phyloP scores from a whole-genome alignment of 2,113 vertebrate species.

The Cebidichthys violaceus region DNA sequence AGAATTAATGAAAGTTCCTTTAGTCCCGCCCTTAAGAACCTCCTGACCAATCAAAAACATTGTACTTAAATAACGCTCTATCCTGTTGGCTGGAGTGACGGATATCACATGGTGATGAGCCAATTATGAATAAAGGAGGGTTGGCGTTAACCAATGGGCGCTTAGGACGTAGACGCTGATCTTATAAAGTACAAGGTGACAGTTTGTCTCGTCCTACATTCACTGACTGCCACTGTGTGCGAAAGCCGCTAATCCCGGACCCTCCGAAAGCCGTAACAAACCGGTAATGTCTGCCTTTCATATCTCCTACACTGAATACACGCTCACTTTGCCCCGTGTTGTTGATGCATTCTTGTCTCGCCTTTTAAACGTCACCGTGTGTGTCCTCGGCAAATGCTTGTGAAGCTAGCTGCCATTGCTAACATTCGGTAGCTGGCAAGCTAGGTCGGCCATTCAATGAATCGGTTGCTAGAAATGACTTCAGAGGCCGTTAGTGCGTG shows the following conservation, averaged over 20 bases:
- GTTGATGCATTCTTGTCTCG: background rate
- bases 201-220: slow-evolving; percentile 33
- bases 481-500: background rate
- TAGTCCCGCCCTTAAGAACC: slow-evolving; percentile 30
- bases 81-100: slow-evolving; percentile 8
- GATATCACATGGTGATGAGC: background rate
- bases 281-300: slow-evolving; percentile 65
- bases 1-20: slow-evolving; percentile 26
- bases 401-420: slow-evolving; percentile 47
- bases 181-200: slow-evolving; percentile 86
- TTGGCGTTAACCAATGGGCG: slow-evolving; percentile 69
- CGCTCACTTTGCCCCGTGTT: accelerated
- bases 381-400: background rate
- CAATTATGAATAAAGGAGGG: slow-evolving; percentile 37
- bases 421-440: slow-evolving; percentile 21
- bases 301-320: accelerated
- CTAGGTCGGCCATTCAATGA: slow-evolving; percentile 68
- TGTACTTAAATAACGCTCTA: background rate
- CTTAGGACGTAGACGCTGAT: slow-evolving; percentile 75
- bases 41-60: slow-evolving; percentile 37
- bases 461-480: background rate
- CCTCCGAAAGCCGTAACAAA: slow-evolving; percentile 58
- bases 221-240: slow-evolving; percentile 65
- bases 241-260: slow-evolving; percentile 47
- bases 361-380: background rate